A percentile compares a stretch with the other conserved stretches of the same genome.
These are phyloP conservation scores for Philopotamus ludificatus DNA, from an alignment of 1,140 invertebrate genomes.

Conservation along the genomic window DNA sequence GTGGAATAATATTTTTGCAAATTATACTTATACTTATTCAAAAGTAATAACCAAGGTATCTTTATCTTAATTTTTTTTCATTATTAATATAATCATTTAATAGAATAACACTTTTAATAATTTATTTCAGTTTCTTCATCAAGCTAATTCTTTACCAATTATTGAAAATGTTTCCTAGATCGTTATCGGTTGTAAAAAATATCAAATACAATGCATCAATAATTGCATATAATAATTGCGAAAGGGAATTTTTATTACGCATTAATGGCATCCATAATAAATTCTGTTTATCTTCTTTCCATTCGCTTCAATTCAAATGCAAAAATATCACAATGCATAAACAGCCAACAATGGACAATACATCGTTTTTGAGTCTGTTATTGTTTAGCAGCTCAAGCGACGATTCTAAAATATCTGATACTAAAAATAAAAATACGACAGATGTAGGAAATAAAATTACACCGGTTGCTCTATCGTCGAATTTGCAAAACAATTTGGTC, in stretches of 20 bases:
- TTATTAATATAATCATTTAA: too few relatives aligned
- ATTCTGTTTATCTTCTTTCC: constrained; percentile 7
- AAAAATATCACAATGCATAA: background rate
- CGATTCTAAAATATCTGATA: background rate
- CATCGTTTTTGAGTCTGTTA: background rate
- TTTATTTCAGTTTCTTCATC: too few relatives aligned
- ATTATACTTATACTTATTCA: too few relatives aligned
- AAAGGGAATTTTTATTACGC: constrained; percentile 4
- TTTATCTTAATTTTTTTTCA: too few relatives aligned
- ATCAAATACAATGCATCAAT: constrained; percentile 16
- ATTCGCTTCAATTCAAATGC: background rate
- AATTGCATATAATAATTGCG: constrained; percentile 5
- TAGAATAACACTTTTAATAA: too few relatives aligned
- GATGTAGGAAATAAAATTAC: background rate
- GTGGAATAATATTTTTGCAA: too few relatives aligned
- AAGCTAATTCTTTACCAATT: too few relatives aligned
- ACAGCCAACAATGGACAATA: background rate
- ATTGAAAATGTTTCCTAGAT: constrained; percentile 34
- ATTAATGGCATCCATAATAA: constrained; percentile 2
- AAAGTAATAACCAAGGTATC: too few relatives aligned
- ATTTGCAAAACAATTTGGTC: background rate
- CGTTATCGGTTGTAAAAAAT: constrained; percentile 22
- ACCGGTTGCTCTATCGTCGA: background rate
- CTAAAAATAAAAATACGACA: background rate
- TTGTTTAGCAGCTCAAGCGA: constrained; percentile 1